Conservation (phyloP, 2,888 invertebrate genomes). For the Drosophila pseudotakahashii region DNA sequence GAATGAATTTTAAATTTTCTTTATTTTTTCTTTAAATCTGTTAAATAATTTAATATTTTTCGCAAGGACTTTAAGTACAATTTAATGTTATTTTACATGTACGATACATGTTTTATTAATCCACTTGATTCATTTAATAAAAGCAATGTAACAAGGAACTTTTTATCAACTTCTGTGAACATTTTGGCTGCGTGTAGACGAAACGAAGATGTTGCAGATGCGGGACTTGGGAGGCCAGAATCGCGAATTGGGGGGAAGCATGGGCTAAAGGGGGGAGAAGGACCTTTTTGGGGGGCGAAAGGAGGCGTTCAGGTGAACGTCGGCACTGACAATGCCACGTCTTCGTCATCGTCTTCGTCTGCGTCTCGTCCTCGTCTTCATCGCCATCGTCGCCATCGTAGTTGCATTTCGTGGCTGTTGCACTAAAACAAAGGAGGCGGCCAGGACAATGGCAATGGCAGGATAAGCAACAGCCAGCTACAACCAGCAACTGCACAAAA, state of each 20-base stretch:
- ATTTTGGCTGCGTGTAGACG: conserved; percentile 1
- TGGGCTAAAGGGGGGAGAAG: neutral
- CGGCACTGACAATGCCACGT: conserved; percentile 50
- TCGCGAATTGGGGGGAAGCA: neutral
- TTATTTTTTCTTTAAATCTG: no score
- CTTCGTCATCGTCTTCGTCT: conserved; percentile 12
- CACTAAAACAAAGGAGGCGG: conserved; percentile 48
- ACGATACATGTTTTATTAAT: no score
- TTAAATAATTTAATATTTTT: no score
- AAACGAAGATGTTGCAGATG: conserved; percentile 25
- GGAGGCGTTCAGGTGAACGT: conserved; percentile 56
- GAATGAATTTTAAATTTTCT: no score
- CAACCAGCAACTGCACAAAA: conserved; percentile 11
- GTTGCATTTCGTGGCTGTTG: conserved; percentile 59
- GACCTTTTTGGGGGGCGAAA: neutral
- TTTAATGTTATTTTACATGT: no score
- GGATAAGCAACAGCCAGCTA: conserved; percentile 37
- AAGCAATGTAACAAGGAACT: no score
- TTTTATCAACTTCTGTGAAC: no score
- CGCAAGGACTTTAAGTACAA: no score
- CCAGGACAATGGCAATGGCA: conserved; percentile 48
- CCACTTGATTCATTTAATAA: no score
- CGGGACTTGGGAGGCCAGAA: conserved; percentile 4
- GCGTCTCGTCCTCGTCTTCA: neutral
- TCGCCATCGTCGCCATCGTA: neutral